Conservation (phyloP, 2,113 vertebrate genomes). For the Xyrauchen texanus region DNA sequence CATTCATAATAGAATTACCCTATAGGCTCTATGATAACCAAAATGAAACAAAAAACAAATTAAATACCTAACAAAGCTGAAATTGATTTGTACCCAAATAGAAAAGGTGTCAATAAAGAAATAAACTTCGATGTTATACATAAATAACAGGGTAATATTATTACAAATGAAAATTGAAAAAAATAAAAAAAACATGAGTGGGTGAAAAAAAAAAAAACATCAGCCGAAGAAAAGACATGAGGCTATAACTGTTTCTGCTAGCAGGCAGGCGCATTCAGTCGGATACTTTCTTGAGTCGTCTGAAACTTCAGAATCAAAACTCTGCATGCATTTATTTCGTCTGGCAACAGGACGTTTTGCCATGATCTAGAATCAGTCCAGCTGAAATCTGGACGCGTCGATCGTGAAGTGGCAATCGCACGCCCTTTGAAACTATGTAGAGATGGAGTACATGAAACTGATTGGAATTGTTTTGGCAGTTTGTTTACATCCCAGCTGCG, state of each 20-base stretch:
- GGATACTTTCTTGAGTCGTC: not conserved
- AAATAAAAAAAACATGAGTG: not conserved
- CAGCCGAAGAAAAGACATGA: not conserved
- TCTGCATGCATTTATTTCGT: not conserved
- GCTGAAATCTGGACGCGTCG: not conserved
- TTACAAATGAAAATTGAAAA: not conserved
- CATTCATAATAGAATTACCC: too few species aligned
- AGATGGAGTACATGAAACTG: slow-evolving; percentile 76
- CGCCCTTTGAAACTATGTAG: slow-evolving; percentile 62
- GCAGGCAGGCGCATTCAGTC: not conserved
- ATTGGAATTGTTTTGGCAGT: slow-evolving; percentile 72
- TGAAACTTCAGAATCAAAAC: slow-evolving; percentile 6
- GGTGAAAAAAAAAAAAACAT: not conserved
- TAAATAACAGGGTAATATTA: not conserved
- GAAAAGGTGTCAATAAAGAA: too few species aligned
- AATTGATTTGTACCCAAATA: too few species aligned
- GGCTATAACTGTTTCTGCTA: not conserved
- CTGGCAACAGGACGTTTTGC: slow-evolving; percentile 13
- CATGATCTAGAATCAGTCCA: not conserved
- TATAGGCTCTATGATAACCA: too few species aligned
- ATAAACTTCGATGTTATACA: too few species aligned
- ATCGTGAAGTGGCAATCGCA: not conserved
- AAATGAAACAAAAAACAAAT: too few species aligned
- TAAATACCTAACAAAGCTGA: too few species aligned
- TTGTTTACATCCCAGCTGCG: slow-evolving; percentile 66